Evolutionary conservation across 2,888 invertebrate genomes (phyloP).

Genomic region (Chrysotoxum bicinctum): DNA sequence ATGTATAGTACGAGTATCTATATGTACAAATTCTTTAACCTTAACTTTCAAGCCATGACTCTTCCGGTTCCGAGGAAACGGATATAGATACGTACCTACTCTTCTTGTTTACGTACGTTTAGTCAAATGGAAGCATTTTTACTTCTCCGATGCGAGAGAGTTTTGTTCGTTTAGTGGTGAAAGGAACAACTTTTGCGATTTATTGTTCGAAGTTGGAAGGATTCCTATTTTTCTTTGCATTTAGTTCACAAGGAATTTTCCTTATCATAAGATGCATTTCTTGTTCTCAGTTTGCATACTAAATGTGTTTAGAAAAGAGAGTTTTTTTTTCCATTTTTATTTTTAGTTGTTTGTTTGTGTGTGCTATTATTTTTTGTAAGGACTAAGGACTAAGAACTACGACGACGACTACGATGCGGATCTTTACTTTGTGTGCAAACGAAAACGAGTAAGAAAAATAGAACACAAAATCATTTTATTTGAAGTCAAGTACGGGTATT

Average conservation of each 20-base stretch:
- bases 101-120: constrained; percentile 48
- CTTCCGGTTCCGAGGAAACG: neutral
- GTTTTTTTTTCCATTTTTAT: neutral
- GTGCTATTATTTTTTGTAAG: neutral
- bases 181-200: constrained; percentile 65
- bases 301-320: constrained; percentile 42
- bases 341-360: neutral
- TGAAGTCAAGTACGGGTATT: constrained; percentile 10
- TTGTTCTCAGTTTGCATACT: constrained; percentile 58
- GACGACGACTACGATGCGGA: constrained; percentile 6
- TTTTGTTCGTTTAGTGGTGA: constrained; percentile 54
- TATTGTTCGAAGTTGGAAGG: constrained; percentile 62
- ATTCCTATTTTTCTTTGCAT: constrained; percentile 32
- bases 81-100: neutral
- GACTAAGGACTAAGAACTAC: neutral
- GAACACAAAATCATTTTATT: neutral
- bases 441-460: neutral
- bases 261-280: constrained; percentile 61
- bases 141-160: neutral
- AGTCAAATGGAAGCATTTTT: constrained; percentile 30
- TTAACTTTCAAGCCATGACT: constrained; percentile 11
- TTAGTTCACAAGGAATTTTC: constrained; percentile 22
- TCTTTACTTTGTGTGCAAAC: constrained; percentile 3
- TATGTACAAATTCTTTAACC: constrained; percentile 44
- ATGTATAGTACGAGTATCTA: neutral